Conservation (phyloP, 37 sponge, comb jelly and placozoan species). For the Diacarnus erythraeanus region DNA sequence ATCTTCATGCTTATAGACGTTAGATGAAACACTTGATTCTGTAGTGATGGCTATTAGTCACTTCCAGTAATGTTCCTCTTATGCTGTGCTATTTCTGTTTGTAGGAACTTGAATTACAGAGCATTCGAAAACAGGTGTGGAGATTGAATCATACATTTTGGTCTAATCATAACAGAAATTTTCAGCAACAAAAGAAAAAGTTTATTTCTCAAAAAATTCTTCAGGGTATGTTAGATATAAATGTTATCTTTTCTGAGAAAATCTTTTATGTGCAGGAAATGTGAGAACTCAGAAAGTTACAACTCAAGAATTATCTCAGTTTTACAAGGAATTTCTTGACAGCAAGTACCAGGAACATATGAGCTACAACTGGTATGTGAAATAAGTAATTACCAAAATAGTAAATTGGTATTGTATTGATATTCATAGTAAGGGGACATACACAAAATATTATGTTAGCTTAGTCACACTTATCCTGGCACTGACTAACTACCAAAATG, state of each 20-base stretch:
- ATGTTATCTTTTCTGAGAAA: neutral
- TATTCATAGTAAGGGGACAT: neutral
- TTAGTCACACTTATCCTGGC: no score
- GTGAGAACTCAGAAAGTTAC: neutral
- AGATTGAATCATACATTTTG: constrained; percentile 52
- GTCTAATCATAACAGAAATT: constrained; percentile 43
- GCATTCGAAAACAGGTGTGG: constrained; percentile 11
- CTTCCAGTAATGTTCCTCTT: no score
- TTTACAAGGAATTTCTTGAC: constrained; percentile 40
- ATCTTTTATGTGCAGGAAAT: neutral
- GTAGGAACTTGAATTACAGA: constrained; percentile 39
- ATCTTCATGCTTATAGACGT: no score
- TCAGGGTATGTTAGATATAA: neutral
- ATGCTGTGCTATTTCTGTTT: neutral
- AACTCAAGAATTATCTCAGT: constrained; percentile 18
- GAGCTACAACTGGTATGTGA: constrained; percentile 14
- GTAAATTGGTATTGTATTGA: neutral
- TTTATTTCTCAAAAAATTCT: neutral
- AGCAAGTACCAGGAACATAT: constrained; percentile 18
- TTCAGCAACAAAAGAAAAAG: constrained; percentile 16
- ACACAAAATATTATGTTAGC: neutral
- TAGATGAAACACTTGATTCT: no score
- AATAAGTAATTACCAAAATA: neutral
- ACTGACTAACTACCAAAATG: no score
- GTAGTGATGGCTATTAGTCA: no score